phyloP scores from a whole-genome alignment of 2,113 vertebrate genomes.

The Chroicocephalus ridibundus region DNA sequence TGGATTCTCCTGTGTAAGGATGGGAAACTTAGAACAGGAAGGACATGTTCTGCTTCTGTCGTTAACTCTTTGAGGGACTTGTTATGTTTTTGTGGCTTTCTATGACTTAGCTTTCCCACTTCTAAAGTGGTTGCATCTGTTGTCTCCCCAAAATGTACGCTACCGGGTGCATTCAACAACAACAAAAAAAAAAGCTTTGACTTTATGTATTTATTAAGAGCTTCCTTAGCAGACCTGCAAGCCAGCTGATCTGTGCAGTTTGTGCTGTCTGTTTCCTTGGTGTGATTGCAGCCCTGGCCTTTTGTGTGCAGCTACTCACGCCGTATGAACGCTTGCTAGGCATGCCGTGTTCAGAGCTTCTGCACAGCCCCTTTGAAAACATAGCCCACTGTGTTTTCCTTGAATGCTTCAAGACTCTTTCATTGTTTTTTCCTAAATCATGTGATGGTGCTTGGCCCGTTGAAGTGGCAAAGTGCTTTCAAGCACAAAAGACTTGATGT shows the following conservation, averaged over 20 bases:
- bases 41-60: not conserved
- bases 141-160: not conserved
- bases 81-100: not conserved
- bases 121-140: not conserved
- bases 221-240: not conserved
- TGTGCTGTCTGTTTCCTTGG: not conserved
- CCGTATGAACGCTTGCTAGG: rapidly evolving
- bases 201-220: not conserved
- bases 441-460: not conserved
- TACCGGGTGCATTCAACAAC: not conserved
- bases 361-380: not conserved
- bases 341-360: not conserved
- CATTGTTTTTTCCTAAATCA: not conserved
- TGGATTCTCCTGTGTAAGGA: not conserved
- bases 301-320: not conserved
- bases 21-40: not conserved
- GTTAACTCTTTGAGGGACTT: not conserved
- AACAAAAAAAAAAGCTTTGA: not conserved
- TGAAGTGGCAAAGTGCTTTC: slow-evolving; percentile 12
- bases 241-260: not conserved
- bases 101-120: not conserved
- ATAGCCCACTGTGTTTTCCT: not conserved
- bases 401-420: not conserved
- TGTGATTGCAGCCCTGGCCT: not conserved
- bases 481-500: not conserved